Base-by-base conservation (phyloP, 2,113 vertebrate species). In the Mesocricetus auratus region DNA sequence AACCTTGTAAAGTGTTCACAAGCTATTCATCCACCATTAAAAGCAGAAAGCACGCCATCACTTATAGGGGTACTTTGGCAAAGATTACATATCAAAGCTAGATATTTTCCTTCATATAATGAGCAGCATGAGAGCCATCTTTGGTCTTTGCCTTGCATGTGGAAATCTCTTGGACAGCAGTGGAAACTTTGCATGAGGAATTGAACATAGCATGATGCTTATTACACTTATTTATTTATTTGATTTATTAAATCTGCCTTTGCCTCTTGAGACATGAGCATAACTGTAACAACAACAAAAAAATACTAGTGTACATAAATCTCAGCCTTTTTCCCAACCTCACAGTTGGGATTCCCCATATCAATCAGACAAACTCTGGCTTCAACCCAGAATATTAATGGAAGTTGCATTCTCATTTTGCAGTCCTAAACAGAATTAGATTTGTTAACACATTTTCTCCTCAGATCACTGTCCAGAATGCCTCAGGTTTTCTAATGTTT, bases 401-500 rank as follows among this genome's bases (percentile, higher is more conserved):
- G 96, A 97, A 97, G 62, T 93, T 97, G 89, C 56, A 88, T 92
- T 96, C 95, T 96, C 93, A 85, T 97, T 97, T 96, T 89, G 79
- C 31, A 93, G 94, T 77, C 73, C 83, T 97, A 91, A 97, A 97
- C 93, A 97, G 74, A 97, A 96, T 96, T 97, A 97, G 58, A 94
- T 96, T 96, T 96, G 96, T 95, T 97, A 97, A 97, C 97, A 97
- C 97, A 96, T 97, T 97, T 96, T 71, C 42, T 53, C 89, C 93
- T 98, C 95, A 97, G 93, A 97, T 96, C 97, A 26, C 74, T 86
- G 15, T 96, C 96, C 96, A 97, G 90, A 97, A 94, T 92, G 97
- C 96, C 96, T 97, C 96, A 93, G 94, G 96, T 98, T 97, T 96
- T 97, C 74, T 79, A 66, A 82, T 92, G 92, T 92, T 97, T 96